These are phyloP conservation scores for Pteronura brasiliensis DNA, from an alignment of 2,113 vertebrate species.

Conservation along the genomic window DNA sequence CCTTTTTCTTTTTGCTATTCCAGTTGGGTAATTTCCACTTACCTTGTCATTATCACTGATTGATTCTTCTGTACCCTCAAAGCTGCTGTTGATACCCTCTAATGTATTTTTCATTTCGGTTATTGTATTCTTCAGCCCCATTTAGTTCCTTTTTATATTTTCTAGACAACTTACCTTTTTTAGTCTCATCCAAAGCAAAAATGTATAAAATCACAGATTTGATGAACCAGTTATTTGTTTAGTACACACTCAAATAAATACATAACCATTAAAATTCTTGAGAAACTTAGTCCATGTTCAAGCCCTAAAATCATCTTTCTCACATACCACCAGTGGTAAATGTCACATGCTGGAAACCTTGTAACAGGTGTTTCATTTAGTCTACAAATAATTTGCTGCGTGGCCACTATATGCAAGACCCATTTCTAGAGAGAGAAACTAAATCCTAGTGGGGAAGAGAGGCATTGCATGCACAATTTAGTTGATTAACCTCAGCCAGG, in stretches of 20 bases:
- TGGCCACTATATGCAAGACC: neutral
- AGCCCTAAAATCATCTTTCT: neutral
- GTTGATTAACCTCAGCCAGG: neutral
- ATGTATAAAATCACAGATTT: neutral
- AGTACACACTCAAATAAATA: neutral
- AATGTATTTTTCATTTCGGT: neutral
- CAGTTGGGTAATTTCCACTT: neutral
- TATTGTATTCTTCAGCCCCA: neutral
- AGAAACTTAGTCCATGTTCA: neutral
- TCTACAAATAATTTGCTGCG: neutral
- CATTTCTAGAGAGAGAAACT: neutral
- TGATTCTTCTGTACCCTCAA: neutral
- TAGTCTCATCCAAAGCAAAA: neutral
- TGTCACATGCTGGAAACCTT: neutral
- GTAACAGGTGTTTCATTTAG: neutral
- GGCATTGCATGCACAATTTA: neutral
- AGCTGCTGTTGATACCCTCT: neutral
- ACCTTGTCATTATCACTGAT: neutral
- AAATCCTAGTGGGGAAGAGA: neutral
- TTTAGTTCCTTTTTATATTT: neutral
- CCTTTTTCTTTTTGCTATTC: neutral
- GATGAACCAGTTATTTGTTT: neutral
- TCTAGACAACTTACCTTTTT: neutral
- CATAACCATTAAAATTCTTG: neutral
- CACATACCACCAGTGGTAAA: neutral